These are phyloP conservation scores for Electrophaes corylata DNA, from an alignment of 2,888 invertebrate genomes.

Conservation along the genomic window DNA sequence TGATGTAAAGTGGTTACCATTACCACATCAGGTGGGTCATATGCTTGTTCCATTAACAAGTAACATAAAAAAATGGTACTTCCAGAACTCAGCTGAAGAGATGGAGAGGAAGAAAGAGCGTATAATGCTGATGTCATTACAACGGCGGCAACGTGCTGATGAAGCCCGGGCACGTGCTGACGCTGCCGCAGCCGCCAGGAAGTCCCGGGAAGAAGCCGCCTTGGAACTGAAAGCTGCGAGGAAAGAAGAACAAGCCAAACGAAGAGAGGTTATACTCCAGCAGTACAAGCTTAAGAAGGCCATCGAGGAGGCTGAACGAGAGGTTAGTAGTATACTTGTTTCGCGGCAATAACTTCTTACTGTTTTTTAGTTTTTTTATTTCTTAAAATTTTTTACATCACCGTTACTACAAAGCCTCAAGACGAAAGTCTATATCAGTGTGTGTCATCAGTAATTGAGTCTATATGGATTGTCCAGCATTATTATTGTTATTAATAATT, in stretches of 20 bases:
- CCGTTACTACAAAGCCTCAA: too few species aligned
- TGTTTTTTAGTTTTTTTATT: too few species aligned
- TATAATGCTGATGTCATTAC: conserved; percentile 94
- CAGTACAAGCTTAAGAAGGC: conserved; percentile 97
- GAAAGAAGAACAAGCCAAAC: conserved; percentile 93
- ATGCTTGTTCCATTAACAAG: too few species aligned
- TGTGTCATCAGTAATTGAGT: too few species aligned
- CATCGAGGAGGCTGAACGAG: conserved; percentile 94
- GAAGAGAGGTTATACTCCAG: conserved; percentile 94
- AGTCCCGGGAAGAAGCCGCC: conserved; percentile 90
- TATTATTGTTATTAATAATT: too few species aligned
- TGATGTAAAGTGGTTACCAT: too few species aligned
- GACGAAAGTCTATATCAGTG: too few species aligned
- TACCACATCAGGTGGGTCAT: too few species aligned
- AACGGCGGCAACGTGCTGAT: conserved; percentile 95
- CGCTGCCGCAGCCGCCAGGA: conserved; percentile 85
- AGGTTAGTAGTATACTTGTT: conserved; percentile 86
- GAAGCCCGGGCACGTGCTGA: conserved; percentile 93
- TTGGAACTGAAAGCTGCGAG: conserved; percentile 89
- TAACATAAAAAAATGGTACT: too few species aligned
- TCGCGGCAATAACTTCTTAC: too few species aligned
- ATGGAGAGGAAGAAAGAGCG: conserved; percentile 97
- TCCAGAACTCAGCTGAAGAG: conserved; percentile 92
- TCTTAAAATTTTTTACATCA: too few species aligned
- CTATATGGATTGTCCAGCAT: too few species aligned